Conservation (phyloP, 2,797 vertebrate species). For the Ctenosaura bakeri region DNA sequence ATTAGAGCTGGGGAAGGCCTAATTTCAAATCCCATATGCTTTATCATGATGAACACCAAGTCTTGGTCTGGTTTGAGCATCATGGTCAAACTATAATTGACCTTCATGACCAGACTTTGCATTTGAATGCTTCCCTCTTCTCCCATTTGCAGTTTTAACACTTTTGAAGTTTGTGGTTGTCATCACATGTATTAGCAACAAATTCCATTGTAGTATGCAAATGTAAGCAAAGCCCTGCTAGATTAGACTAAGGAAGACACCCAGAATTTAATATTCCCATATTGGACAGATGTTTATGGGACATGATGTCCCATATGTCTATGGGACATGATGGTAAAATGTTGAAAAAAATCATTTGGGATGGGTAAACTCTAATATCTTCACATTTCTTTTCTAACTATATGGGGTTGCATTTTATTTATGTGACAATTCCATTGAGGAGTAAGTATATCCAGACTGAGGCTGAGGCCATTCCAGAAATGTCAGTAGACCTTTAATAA, state of each 20-base stretch:
- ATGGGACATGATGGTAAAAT: neutral
- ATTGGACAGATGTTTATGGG: neutral
- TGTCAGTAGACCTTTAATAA: neutral
- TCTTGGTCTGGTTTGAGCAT: no score
- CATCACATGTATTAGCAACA: neutral
- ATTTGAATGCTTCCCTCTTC: neutral
- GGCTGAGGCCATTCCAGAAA: neutral
- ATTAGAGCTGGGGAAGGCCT: neutral
- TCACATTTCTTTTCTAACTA: neutral
- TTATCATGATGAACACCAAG: neutral
- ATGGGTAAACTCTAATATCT: neutral
- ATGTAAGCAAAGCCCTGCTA: neutral
- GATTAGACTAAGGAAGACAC: neutral
- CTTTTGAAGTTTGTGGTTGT: no score
- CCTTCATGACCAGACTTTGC: neutral
- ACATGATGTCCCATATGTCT: neutral
- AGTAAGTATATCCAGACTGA: neutral
- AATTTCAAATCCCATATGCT: neutral
- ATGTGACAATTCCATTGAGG: neutral
- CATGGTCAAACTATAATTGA: neutral
- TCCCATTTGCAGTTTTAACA: neutral
- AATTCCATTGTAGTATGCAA: neutral
- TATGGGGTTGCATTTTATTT: neutral
- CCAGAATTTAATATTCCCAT: neutral
- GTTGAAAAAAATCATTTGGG: neutral